Base-by-base conservation (phyloP, 2,113 vertebrate genomes). In the Triplophysa dalaica region DNA sequence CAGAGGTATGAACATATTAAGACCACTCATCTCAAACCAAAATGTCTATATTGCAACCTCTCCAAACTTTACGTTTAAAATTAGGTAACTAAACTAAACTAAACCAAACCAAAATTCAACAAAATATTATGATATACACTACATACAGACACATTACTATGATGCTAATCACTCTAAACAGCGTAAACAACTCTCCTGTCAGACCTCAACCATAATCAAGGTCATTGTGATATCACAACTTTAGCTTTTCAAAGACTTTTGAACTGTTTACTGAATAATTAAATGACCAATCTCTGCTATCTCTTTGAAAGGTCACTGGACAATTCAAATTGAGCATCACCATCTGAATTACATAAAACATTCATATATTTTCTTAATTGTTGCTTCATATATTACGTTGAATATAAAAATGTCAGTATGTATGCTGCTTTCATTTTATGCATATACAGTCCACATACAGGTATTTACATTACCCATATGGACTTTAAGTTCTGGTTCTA, bases 381-480 rank as follows among this genome's bases (percentile, higher is more conserved):
- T 77, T 79, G 78, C 62, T 81, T 75, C 78, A 77, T 61, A 79
- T 74, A 83, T 66, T 33, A 65, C 72, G 73, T 66, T n/a, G 62
- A 79, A 85, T 83, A 63, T 80, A 87, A 90, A 83, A 86, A 67
- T 79, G 38, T 38, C 78, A 77, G 78, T 80, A 75, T 70, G 70
- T 86, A 84, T 88, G 82, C 77, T 58, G 33, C 86, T 82, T 84
- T 82, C 81, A 81, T 78, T 84, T 86, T 87, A 84, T 89, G 88
- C 87, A 82, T 88, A 86, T 85, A 89, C 87, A 74, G 83, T 86
- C 85, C 87, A 88, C 86, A 89, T 88, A 90, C 86, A 83, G 70
- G 64, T 90, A 91, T 89, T 87, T 90, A 93, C 87, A 88, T 84
- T 85, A 88, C 87, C 87, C 88, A 85, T 89, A 90, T 77, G 80